These are phyloP conservation scores for Xyrichtys novacula DNA, from an alignment of 2,797 vertebrate genomes.

Conservation along the genomic window DNA sequence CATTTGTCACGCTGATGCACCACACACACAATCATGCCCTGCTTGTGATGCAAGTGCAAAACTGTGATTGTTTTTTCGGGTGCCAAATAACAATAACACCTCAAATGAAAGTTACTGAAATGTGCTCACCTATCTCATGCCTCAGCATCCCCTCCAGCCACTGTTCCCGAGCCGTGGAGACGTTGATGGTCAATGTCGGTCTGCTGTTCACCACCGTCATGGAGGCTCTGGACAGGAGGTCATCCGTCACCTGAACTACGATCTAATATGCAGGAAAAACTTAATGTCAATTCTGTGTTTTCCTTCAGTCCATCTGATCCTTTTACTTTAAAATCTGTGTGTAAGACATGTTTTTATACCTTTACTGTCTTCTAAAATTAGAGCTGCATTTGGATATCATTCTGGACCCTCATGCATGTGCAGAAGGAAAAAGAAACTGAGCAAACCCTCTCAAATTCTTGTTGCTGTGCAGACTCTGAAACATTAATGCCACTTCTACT, in stretches of 20 bases:
- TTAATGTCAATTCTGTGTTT: neutral
- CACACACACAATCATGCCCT: no score
- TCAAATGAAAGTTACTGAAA: neutral
- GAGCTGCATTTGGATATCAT: no score
- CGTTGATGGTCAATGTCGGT: slow-evolving; percentile 93
- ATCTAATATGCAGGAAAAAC: slow-evolving; percentile 78
- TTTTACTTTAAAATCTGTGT: no score
- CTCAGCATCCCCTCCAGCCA: slow-evolving; percentile 97
- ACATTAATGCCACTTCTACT: neutral
- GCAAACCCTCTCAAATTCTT: neutral
- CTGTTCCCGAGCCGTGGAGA: slow-evolving; percentile 90
- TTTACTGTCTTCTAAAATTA: no score
- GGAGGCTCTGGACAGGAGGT: slow-evolving; percentile 95
- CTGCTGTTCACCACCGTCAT: slow-evolving; percentile 94
- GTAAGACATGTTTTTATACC: no score
- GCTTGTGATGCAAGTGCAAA: no score
- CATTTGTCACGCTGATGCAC: no score
- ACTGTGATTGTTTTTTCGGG: no score
- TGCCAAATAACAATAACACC: neutral
- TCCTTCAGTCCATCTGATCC: neutral
- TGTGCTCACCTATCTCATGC: slow-evolving; percentile 91
- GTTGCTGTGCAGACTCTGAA: neutral
- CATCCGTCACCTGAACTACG: slow-evolving; percentile 92
- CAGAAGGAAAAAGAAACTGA: neutral
- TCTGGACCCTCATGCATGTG: no score